Base-by-base conservation (phyloP, 2,888 invertebrate genomes). In the Sphinx pinastri region DNA sequence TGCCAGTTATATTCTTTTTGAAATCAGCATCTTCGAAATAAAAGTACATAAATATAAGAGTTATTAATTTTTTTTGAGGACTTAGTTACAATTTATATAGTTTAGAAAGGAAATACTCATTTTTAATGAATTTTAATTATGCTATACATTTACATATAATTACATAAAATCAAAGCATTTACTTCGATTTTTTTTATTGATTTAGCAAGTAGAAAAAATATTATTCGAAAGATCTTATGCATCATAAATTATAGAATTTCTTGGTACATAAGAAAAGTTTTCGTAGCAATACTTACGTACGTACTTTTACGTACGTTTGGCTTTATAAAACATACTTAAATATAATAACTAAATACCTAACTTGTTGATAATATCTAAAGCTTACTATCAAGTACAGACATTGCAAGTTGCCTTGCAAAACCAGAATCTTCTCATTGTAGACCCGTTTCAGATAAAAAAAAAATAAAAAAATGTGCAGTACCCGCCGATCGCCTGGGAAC, bases 341-440 rank as follows among this genome's bases (percentile, higher is more conserved):
- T 45, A 25, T n/a, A 14, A 63, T 14, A 12, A 47, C 45, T 63
- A 54, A 69, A 69, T 69, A 63, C 45, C 69, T 69, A 69, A n/a
- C 60, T 19, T 63, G 67, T 68, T 45, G 75, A 71, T 71, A 71
- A 67, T 68, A 89, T 88, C 84, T 82, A 86, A 82, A 83, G 79
- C 82, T 82, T 80, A 87, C 84, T 87, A 89, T 90, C 85, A 81
- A 84, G 83, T 86, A 89, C 88, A 89, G 88, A 82, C 88, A 88
- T 86, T 89, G 88, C 88, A 83, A 89, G 88, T 90, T 86, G 84
- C 85, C 90, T 91, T 89, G 93, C 90, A 87, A 90, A 93, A 93
- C 93, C 93, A 92, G 93, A 93, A 93, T 91, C 87, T 81, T 84
- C 87, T 88, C 88, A 88, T 89, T 89, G 93, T 91, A 90, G 90